These are phyloP conservation scores for cattle (Bos taurus) DNA, from an alignment of 2,113 vertebrate genomes.

Conservation along the genomic window ARS-UCD2.0 NC_037347.1:14480501-14481000, in stretches of 20 bases:
- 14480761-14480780: background rate
- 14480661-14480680: background rate
- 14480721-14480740: background rate
- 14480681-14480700: background rate
- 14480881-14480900: background rate
- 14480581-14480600: background rate
- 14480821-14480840: background rate
- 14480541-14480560: background rate
- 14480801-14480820: background rate
- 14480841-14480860: background rate
- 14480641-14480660: background rate
- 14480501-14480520: background rate
- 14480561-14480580: background rate
- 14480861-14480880: background rate
- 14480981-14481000: background rate
- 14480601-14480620: background rate
- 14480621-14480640: background rate
- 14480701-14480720: background rate
- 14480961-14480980: background rate
- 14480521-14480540: background rate
- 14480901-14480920: background rate
- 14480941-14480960: background rate
- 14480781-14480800: background rate
- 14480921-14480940: background rate
- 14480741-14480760: background rate